Percentiles rank a stretch among this genome's conserved stretches.
phyloP scores from a whole-genome alignment of 2,888 invertebrate species.

The Rotaria magnacalcarata region DNA sequence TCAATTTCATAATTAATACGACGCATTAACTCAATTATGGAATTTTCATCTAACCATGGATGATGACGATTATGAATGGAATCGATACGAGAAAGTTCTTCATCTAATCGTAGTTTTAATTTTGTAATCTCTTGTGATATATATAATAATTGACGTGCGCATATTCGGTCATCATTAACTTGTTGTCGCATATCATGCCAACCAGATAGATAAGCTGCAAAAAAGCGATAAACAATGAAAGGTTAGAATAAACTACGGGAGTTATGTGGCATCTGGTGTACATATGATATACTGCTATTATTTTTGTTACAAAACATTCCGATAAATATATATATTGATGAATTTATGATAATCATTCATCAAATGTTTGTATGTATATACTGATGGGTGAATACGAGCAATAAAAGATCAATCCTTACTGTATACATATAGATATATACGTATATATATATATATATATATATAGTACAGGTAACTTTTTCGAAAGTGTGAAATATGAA shows the following conservation, averaged over 20 bases:
- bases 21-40: not conserved
- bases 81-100: not conserved
- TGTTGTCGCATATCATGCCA: conserved; percentile 36
- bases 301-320: not conserved
- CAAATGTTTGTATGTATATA: not conserved
- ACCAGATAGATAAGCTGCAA: conserved; percentile 11
- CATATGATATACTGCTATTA: not conserved
- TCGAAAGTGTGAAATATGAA: not conserved
- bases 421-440: not conserved
- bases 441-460: not conserved
- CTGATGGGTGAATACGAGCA: not conserved
- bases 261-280: not conserved
- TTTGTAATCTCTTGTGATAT: conserved; percentile 16
- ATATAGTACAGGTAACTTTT: not conserved
- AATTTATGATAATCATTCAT: not conserved
- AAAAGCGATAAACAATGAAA: not conserved
- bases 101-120: conserved; percentile 5
- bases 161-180: conserved; percentile 24
- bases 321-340: not conserved
- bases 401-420: not conserved
- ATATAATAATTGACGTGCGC: conserved; percentile 4
- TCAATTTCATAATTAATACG: conserved; percentile 7
- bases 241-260: not conserved
- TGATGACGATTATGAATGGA: not conserved
- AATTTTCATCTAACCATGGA: not conserved